A percentile compares a stretch with the other conserved stretches of the same genome.
Evolutionary conservation across 2,888 invertebrate genomes (phyloP).

Genomic region (Aporophyla lueneburgensis): DNA sequence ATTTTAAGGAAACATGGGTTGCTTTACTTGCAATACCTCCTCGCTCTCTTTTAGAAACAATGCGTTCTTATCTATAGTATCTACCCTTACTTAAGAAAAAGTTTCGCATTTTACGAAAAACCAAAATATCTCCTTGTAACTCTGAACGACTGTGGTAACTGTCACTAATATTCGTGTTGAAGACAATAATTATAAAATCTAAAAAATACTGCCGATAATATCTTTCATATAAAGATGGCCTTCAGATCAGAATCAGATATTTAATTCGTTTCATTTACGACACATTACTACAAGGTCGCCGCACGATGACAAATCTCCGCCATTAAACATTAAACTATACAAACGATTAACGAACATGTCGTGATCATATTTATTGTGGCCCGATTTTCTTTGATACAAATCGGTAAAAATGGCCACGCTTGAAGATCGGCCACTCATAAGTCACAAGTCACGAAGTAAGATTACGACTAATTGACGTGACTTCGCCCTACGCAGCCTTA

Average conservation of each 20-base stretch:
- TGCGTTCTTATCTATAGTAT: too few species aligned
- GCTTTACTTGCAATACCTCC: background rate
- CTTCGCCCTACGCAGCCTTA: constrained; percentile 83
- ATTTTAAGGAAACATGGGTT: too few species aligned
- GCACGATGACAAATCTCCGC: constrained; percentile 71
- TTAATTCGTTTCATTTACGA: constrained; percentile 51
- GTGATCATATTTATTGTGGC: constrained; percentile 83
- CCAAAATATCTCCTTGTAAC: background rate
- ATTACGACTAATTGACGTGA: constrained; percentile 88
- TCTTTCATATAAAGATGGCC: constrained; percentile 20
- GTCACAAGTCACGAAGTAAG: constrained; percentile 89
- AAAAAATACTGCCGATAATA: background rate
- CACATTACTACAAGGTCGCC: constrained; percentile 58
- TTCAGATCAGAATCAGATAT: constrained; percentile 25
- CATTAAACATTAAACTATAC: constrained; percentile 70
- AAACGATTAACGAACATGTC: constrained; percentile 74
- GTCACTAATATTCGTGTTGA: background rate
- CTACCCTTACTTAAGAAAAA: background rate
- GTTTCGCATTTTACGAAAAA: background rate
- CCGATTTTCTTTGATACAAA: constrained; percentile 80
- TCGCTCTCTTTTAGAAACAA: background rate
- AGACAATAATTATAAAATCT: background rate
- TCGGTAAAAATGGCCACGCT: constrained; percentile 76
- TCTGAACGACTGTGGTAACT: background rate
- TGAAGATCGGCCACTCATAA: constrained; percentile 87